Conservation (phyloP, 2,888 invertebrate genomes). For the Polydrusus pterygomalis region DNA sequence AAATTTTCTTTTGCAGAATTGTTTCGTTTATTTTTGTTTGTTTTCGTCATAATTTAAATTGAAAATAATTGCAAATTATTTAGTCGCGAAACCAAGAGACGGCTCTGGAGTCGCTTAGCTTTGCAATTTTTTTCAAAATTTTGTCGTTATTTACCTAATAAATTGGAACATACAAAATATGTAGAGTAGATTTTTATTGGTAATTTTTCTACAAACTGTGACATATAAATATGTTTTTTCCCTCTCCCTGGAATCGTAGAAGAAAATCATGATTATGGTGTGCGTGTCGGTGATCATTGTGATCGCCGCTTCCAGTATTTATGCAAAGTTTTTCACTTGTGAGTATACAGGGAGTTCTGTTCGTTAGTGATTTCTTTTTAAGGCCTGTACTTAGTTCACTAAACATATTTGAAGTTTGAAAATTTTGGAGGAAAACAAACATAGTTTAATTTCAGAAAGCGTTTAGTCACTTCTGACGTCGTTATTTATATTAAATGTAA, state of each 20-base stretch:
- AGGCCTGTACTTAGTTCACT: background rate
- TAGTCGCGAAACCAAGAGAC: no score
- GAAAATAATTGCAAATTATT: background rate
- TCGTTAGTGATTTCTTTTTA: conserved; percentile 16
- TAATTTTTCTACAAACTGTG: background rate
- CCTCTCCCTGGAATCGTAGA: conserved; percentile 71
- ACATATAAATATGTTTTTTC: conserved; percentile 13
- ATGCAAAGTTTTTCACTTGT: conserved; percentile 54
- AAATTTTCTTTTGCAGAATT: conserved; percentile 57
- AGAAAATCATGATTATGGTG: conserved; percentile 94
- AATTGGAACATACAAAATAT: no score
- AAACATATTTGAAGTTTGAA: background rate
- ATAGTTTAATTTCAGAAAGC: no score
- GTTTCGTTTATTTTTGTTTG: conserved; percentile 53
- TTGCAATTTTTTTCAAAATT: no score
- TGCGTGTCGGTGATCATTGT: conserved; percentile 84
- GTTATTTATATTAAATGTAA: no score
- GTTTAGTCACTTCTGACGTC: no score
- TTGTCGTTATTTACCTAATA: no score
- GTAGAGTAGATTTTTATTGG: no score
- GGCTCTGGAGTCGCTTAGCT: no score
- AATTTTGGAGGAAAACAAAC: no score
- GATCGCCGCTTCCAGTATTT: conserved; percentile 54
- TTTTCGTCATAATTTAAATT: background rate
- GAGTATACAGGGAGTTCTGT: conserved; percentile 43